Evolutionary conservation across 2,113 vertebrate species (phyloP), one percentile per base, ranked within the genome.

Genomic region (Sinocyclocheilus anshuiensis): DNA sequence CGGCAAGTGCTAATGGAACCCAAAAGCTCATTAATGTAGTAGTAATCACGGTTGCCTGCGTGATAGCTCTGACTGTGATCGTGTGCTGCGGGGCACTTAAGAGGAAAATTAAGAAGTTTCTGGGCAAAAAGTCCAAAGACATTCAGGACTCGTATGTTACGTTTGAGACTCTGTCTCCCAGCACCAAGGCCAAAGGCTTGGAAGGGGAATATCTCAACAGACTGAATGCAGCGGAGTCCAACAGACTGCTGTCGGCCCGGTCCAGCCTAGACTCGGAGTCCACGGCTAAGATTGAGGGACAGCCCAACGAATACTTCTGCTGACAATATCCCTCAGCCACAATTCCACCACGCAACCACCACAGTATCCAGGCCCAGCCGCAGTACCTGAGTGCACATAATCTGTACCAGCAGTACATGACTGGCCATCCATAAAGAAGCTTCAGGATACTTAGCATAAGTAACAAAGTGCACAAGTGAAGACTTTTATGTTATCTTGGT

Each of bases 231-330:
- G 96, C 98, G 0, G 98, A 99, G 92, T 97, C 96, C 0, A 97
- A 98, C 90, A 93, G 97, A 88, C 93, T 99, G 80, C 94, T 99
- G 20, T 99, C 97, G 0, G 94, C 96, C 20, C 92, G 96, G 48
- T 97, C 97, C 89, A 99, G 97, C 9, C 91, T 98, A 89, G 97
- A 99, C 91, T 98, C 96, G 0, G 97, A 98, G 92, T 95, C 95
- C 67, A 91, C 95, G 39, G 94, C 96, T 80, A 94, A 95, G 87
- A 93, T 92, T 75, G 96, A 94, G 63, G 94, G 96, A 89, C 96
- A 95, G 88, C 96, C 96, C 24, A 96, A 97, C 0, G 98, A 99
- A 79, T 97, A 97, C 93, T 97, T 97, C 91, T 99, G 97, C 94
- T 99, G 95, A 98, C 94, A 86, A 92, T 91, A 94, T 88, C 89